Conservation (phyloP, 1,140 invertebrate genomes). For the Sminthurides bifidus region DNA sequence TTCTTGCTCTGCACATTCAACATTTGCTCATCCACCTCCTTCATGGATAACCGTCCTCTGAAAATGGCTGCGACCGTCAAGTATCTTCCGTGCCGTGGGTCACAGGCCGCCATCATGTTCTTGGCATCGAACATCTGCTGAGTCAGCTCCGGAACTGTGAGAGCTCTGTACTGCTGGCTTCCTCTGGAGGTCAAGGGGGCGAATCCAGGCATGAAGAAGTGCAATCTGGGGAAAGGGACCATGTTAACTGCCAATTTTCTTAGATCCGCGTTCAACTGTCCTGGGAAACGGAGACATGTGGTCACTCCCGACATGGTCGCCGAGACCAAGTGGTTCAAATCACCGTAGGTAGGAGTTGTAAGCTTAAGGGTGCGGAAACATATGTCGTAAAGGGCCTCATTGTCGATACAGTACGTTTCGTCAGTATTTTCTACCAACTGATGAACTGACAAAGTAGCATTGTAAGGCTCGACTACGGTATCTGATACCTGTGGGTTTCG, state of each 20-base stretch:
- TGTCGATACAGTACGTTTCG: slow-evolving; percentile 66
- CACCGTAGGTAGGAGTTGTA: slow-evolving; percentile 52
- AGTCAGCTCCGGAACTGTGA: slow-evolving; percentile 78
- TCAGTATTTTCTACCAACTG: slow-evolving; percentile 63
- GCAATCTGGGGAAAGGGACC: slow-evolving; percentile 91
- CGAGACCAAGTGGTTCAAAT: slow-evolving; percentile 47
- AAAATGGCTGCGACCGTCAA: slow-evolving; percentile 89
- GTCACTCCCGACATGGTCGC: slow-evolving; percentile 59
- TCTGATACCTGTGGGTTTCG: slow-evolving; percentile 50
- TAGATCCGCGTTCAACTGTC: slow-evolving; percentile 77
- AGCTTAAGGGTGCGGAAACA: slow-evolving; percentile 63
- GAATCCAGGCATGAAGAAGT: slow-evolving; percentile 96
- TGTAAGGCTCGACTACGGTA: slow-evolving; percentile 66
- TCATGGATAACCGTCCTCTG: slow-evolving; percentile 89
- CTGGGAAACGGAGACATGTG: slow-evolving; percentile 62
- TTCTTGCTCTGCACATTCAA: slow-evolving; percentile 81
- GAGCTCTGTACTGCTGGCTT: slow-evolving; percentile 66
- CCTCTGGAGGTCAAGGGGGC: slow-evolving; percentile 81
- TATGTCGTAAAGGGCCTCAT: no score
- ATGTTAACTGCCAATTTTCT: slow-evolving; percentile 95
- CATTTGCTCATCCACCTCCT: slow-evolving; percentile 60
- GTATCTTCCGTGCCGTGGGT: slow-evolving; percentile 81
- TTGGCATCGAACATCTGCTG: slow-evolving; percentile 78
- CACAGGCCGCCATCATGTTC: slow-evolving; percentile 94
- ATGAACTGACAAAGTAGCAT: slow-evolving; percentile 55